These are phyloP conservation scores for Coronaproctus castanopsis DNA, from an alignment of 2,888 invertebrate genomes.

Conservation along the genomic window DNA sequence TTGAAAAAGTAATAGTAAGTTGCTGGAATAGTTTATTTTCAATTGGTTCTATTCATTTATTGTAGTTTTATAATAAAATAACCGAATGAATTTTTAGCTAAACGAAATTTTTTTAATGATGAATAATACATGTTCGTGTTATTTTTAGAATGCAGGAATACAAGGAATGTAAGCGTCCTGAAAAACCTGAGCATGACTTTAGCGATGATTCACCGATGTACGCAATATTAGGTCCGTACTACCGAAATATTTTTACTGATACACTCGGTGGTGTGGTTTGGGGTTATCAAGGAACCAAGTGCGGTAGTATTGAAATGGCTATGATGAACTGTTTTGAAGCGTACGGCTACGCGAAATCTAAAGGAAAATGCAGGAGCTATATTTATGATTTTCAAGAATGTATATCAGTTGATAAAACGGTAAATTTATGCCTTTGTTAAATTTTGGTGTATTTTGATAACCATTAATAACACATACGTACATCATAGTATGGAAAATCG, in stretches of 20 bases:
- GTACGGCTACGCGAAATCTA: constrained; percentile 10
- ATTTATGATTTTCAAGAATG: constrained; percentile 15
- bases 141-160: too few species aligned
- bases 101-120: too few species aligned
- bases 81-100: too few species aligned
- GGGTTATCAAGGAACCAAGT: not conserved
- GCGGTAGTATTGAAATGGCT: constrained; percentile 13
- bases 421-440: too few species aligned
- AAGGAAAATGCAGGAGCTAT: constrained; percentile 9
- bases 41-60: too few species aligned
- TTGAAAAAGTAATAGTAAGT: too few species aligned
- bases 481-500: too few species aligned
- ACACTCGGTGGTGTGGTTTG: not conserved
- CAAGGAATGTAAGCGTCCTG: not conserved
- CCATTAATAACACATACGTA: too few species aligned
- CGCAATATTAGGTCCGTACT: not conserved
- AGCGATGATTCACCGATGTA: not conserved
- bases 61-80: too few species aligned
- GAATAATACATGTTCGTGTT: too few species aligned
- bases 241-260: not conserved
- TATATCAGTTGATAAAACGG: constrained; percentile 12
- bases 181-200: not conserved
- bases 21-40: too few species aligned
- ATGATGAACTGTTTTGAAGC: constrained; percentile 14
- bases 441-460: too few species aligned